These are phyloP conservation scores for Pelodytes ibericus DNA, from an alignment of 2,797 vertebrate genomes.

Conservation along the genomic window DNA sequence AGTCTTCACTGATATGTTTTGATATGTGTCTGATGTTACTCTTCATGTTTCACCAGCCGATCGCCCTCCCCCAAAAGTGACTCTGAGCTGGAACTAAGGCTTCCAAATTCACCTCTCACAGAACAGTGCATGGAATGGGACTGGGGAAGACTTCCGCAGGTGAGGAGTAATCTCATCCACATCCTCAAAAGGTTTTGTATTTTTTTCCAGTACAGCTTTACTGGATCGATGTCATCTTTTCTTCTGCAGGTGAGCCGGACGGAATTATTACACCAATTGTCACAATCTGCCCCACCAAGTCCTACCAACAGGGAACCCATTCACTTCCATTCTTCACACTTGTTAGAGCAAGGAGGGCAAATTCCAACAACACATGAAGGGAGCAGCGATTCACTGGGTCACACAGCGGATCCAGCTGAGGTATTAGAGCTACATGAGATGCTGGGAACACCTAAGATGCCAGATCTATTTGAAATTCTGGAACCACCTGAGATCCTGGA, in stretches of 20 bases:
- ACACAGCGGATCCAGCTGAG: not conserved
- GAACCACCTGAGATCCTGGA: not conserved
- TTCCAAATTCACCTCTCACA: conserved; percentile 65
- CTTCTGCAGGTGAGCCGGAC: conserved; percentile 25
- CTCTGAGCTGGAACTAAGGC: conserved; percentile 85
- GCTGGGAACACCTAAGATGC: not conserved
- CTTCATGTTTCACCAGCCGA: conserved; percentile 53
- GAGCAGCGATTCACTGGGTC: not conserved
- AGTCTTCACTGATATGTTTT: too few relatives aligned
- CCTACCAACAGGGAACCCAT: conserved; percentile 22
- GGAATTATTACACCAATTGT: conserved; percentile 18
- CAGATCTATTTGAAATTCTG: too few relatives aligned
- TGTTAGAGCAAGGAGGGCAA: not conserved
- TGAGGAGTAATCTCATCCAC: conserved; percentile 58
- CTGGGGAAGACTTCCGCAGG: conserved; percentile 92
- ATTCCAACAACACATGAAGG: too few relatives aligned
- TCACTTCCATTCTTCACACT: not conserved
- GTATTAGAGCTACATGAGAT: not conserved
- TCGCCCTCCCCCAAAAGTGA: conserved; percentile 84
- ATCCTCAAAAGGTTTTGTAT: not conserved
- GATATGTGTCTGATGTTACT: not conserved
- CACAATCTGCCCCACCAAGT: conserved; percentile 44
- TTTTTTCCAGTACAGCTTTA: not conserved
- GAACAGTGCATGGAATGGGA: conserved; percentile 87
- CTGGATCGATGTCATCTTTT: not conserved